A percentile compares a stretch with the other conserved stretches of the same genome.
Evolutionary conservation across 2,888 invertebrate species (phyloP).

Genomic region (Conomelus anceps): DNA sequence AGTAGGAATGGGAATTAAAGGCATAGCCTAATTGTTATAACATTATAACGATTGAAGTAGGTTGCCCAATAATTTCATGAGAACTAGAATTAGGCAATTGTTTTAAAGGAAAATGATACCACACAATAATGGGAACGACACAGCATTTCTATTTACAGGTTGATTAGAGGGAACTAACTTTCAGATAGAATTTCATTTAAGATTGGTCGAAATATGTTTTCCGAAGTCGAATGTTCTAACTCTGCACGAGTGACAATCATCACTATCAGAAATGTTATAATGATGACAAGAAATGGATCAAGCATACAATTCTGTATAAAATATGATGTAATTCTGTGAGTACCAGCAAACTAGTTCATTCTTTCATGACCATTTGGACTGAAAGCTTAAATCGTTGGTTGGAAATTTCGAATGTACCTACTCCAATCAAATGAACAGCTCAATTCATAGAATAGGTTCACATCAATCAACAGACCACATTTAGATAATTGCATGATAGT

Average conservation of each 20-base stretch:
- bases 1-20: not conserved
- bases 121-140: not conserved
- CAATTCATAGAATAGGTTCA: not conserved
- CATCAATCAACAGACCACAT: not conserved
- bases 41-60: too few relatives aligned
- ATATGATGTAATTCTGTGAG: not conserved
- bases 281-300: not conserved
- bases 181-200: not conserved
- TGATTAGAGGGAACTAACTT: not conserved
- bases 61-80: not conserved
- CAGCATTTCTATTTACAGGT: not conserved
- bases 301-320: not conserved
- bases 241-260: not conserved
- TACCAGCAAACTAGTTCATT: not conserved
- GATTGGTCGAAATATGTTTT: not conserved
- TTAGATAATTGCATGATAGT: not conserved
- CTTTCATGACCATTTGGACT: not conserved
- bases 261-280: not conserved
- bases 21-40: not conserved
- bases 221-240: not conserved
- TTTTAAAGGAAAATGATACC: not conserved
- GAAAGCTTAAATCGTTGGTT: not conserved
- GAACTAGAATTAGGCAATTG: not conserved
- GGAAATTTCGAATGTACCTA: not conserved
- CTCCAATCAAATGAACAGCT: not conserved